These are phyloP conservation scores for Thaleichthys pacificus DNA, from an alignment of 2,797 vertebrate genomes.

Conservation along the genomic window DNA sequence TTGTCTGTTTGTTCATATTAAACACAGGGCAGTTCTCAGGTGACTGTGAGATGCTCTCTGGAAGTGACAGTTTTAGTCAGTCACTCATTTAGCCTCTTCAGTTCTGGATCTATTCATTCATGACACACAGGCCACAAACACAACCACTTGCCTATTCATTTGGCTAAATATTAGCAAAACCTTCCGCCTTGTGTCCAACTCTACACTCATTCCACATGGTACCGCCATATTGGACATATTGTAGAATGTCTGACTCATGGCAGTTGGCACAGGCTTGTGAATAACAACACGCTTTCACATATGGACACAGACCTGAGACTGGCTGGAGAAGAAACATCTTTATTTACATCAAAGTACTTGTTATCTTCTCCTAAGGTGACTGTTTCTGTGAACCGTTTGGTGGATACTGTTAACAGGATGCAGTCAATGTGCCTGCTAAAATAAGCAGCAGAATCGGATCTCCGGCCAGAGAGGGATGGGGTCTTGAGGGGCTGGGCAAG, in stretches of 20 bases:
- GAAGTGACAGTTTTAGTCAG: not conserved
- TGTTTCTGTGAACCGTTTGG: slow-evolving; percentile 26
- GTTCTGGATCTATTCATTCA: not conserved
- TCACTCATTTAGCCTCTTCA: not conserved
- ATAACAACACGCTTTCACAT: slow-evolving; percentile 63
- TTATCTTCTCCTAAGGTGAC: slow-evolving; percentile 62
- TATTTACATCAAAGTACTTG: slow-evolving; percentile 72
- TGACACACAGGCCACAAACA: not conserved
- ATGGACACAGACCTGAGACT: slow-evolving; percentile 51
- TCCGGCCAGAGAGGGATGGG: slow-evolving; percentile 55
- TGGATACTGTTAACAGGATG: slow-evolving; percentile 63
- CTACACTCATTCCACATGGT: not conserved
- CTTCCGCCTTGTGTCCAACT: not conserved
- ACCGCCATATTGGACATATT: not conserved
- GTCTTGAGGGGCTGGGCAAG: slow-evolving; percentile 37
- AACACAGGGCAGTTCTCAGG: not conserved
- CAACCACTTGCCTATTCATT: not conserved
- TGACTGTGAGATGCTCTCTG: not conserved
- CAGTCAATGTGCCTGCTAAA: slow-evolving; percentile 68
- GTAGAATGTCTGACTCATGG: slow-evolving; percentile 13
- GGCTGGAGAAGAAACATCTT: slow-evolving; percentile 60
- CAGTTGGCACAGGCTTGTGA: slow-evolving; percentile 40
- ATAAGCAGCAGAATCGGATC: slow-evolving; percentile 69
- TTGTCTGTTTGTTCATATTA: not conserved
- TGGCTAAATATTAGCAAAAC: no score